phyloP scores from a whole-genome alignment of 1,140 invertebrate species.

The Drosophila sproati region DNA sequence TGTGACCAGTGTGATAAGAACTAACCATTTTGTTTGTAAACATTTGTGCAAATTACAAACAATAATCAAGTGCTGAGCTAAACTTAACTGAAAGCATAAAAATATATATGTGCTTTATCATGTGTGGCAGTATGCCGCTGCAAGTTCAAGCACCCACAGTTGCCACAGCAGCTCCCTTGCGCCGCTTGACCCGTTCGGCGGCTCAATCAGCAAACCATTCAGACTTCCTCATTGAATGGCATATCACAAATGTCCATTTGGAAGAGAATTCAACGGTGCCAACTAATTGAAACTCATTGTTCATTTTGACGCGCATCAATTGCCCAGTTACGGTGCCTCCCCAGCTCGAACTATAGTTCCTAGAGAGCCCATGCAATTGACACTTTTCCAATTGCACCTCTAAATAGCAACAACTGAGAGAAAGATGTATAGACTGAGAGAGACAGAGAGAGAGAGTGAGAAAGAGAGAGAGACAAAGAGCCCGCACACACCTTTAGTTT shows the following conservation, averaged over 20 bases:
- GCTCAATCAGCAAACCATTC: slow-evolving; percentile 73
- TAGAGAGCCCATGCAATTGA: slow-evolving; percentile 62
- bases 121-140: slow-evolving; percentile 9
- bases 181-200: slow-evolving; percentile 39
- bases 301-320: slow-evolving; percentile 79
- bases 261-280: slow-evolving; percentile 56
- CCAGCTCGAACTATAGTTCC: slow-evolving; percentile 18
- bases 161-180: neutral
- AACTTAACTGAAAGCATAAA: slow-evolving; percentile 10
- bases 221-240: slow-evolving; percentile 67
- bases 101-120: neutral
- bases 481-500: slow-evolving; percentile 63
- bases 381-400: slow-evolving; percentile 80
- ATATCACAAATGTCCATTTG: slow-evolving; percentile 40
- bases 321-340: slow-evolving; percentile 29
- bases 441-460: neutral
- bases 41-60: slow-evolving; percentile 20
- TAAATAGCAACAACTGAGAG: neutral
- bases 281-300: slow-evolving; percentile 80
- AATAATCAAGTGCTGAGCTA: slow-evolving; percentile 5
- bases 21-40: slow-evolving; percentile 12
- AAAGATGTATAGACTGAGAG: neutral
- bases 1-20: neutral
- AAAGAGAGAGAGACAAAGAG: neutral
- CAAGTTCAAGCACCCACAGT: slow-evolving; percentile 45